Percentiles rank a stretch among this genome's conserved stretches.
Evolutionary conservation across 2,797 vertebrate genomes (phyloP).

Genomic region (Coendou prehensilis): DNA sequence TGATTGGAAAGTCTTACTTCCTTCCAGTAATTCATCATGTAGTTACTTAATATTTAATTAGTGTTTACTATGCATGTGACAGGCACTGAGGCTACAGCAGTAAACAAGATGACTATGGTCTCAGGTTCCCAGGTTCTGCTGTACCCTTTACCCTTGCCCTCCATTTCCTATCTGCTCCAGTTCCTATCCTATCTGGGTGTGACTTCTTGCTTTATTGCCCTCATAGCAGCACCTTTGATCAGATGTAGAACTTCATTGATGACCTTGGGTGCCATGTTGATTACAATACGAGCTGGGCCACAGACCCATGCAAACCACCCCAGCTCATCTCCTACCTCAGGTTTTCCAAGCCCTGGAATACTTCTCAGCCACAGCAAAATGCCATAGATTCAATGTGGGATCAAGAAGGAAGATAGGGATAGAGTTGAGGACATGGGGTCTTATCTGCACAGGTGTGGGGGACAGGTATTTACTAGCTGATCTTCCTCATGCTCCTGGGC

Average conservation of each 20-base stretch:
- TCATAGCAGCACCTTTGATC: background rate
- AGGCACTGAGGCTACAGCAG: background rate
- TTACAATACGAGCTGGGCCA: background rate
- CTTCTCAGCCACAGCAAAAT: background rate
- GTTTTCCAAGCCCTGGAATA: background rate
- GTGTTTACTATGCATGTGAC: background rate
- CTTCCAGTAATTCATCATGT: background rate
- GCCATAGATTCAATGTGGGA: background rate
- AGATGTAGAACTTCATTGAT: background rate
- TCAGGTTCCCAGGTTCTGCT: background rate
- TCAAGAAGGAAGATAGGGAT: background rate
- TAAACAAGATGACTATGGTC: background rate
- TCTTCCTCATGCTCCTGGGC: background rate
- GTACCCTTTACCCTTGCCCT: background rate
- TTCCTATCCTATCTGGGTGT: background rate
- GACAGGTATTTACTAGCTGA: background rate
- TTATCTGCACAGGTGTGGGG: background rate
- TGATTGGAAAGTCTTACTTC: background rate
- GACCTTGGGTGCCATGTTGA: background rate
- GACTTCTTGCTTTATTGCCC: background rate
- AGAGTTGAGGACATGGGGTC: background rate
- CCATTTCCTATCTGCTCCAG: background rate
- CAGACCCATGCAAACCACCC: background rate
- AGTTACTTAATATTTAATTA: background rate
- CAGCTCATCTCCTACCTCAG: background rate